Evolutionary conservation across 2,888 invertebrate genomes (phyloP).

Genomic region (Philereme transversata): DNA sequence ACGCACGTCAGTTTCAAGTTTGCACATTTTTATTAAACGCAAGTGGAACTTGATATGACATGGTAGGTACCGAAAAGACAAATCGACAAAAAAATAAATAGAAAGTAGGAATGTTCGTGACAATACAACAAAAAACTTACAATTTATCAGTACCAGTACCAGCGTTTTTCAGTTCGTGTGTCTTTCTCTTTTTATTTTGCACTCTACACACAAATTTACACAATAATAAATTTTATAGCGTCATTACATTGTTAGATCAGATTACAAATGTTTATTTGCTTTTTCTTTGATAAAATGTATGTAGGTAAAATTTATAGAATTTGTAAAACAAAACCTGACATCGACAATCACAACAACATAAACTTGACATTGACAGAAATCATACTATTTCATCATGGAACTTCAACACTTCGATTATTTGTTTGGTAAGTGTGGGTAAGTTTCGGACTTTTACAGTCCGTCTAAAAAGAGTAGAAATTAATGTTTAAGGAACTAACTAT

Average conservation of each 20-base stretch:
- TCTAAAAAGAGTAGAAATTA: too few relatives aligned
- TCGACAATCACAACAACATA: too few relatives aligned
- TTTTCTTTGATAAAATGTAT: background rate
- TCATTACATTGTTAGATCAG: background rate
- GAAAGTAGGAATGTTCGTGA: background rate
- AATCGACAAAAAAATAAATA: background rate
- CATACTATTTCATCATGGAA: too few relatives aligned
- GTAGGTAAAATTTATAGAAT: too few relatives aligned
- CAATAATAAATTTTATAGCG: background rate
- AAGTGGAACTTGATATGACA: background rate
- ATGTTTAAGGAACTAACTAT: too few relatives aligned
- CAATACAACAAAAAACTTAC: conserved; percentile 2
- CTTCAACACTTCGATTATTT: too few relatives aligned
- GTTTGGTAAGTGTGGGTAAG: too few relatives aligned
- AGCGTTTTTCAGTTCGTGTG: background rate
- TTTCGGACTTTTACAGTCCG: too few relatives aligned
- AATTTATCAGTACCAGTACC: background rate
- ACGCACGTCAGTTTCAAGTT: background rate
- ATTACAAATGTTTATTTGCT: background rate
- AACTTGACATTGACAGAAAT: too few relatives aligned
- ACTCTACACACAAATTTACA: background rate
- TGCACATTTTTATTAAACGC: background rate
- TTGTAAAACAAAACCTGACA: too few relatives aligned
- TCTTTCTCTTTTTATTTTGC: background rate
- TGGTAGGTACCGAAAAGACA: background rate